phyloP scores from a whole-genome alignment of 2,797 vertebrate genomes.

The Diplodus puntazzo region DNA sequence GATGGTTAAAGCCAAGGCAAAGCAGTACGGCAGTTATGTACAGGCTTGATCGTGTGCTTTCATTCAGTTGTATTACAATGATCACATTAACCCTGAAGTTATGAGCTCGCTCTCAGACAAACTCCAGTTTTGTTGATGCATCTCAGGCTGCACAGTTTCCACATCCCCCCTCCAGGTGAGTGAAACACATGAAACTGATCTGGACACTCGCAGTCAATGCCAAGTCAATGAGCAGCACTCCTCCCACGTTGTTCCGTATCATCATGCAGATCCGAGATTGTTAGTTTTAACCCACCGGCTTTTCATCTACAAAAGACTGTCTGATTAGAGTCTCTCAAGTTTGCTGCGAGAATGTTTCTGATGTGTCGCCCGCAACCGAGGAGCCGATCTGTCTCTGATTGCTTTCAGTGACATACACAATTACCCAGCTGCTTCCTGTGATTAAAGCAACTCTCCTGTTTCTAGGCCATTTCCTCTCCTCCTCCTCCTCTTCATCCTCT shows the following conservation, averaged over 20 bases:
- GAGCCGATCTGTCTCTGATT: slow-evolving; percentile 61
- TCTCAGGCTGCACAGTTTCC: slow-evolving; percentile 11
- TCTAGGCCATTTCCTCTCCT: slow-evolving; percentile 60
- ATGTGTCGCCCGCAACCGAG: slow-evolving; percentile 48
- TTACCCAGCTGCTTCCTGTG: slow-evolving; percentile 77
- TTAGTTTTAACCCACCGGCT: slow-evolving; percentile 47
- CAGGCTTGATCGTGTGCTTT: slow-evolving; percentile 10
- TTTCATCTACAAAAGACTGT: slow-evolving; percentile 71
- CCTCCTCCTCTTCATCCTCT: slow-evolving; percentile 19
- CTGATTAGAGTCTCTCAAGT: slow-evolving; percentile 69
- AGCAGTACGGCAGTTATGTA: neutral
- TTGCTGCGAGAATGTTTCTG: slow-evolving; percentile 52
- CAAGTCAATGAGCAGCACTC: slow-evolving; percentile 41
- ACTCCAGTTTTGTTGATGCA: slow-evolving; percentile 4
- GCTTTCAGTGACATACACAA: slow-evolving; percentile 73
- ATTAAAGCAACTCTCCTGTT: slow-evolving; percentile 76
- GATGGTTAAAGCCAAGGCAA: neutral
- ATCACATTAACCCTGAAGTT: slow-evolving; percentile 13
- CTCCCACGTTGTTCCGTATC: slow-evolving; percentile 45
- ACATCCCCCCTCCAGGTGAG: slow-evolving; percentile 39
- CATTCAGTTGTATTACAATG: slow-evolving; percentile 12
- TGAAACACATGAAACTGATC: slow-evolving; percentile 48
- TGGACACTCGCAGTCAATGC: slow-evolving; percentile 41
- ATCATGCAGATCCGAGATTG: slow-evolving; percentile 47
- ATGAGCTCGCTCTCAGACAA: neutral